Evolutionary conservation across 2,797 vertebrate genomes (phyloP), one percentile per base, ranked within the genome.

Genomic region (Thamnophis elegans): DNA sequence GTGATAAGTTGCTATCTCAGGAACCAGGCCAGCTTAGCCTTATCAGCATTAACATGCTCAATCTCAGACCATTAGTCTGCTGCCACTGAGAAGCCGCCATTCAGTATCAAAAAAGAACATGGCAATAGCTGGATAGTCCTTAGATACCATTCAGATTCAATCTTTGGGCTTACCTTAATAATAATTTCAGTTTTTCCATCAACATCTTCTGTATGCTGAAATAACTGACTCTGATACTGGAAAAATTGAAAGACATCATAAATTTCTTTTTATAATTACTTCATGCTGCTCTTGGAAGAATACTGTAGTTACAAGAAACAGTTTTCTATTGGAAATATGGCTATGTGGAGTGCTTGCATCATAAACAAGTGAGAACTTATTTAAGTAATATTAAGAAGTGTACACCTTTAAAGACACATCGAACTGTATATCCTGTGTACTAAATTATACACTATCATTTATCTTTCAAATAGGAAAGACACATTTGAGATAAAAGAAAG

Each of bases 131-230:
- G 16, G 60, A 55, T 22, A 51, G 59, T 20, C 42, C 16, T 18
- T 82, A 86, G 59, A n/a, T 68, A 65, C 47, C 25, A 14, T 55
- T 86, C 36, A 26, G 20, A 36, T 32, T 26, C n/a, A 26, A 65
- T 78, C n/a, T 5, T 73, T 59, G 26, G 22, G 92, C 97, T 92
- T 97, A 98, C 98, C 90, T 98, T 98, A 91, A 99, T 98, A 96
- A 99, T 98, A 96, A 99, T 98, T 97, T 98, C 98, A 0, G 98
- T 97, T 96, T 98, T 99, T 56, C 96, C 95, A n/a, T 98, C 98
- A 0, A 98, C 96, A n/a, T 98, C 98, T 32, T 98, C 98, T 4
- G 97, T 65, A 22, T 97, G 98, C 73, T 98, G 98, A 93, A 98
- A 98, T 5, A 98, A 96, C 95, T 98, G 98, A 96, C 93, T 98